Base-by-base conservation (phyloP, 1,140 invertebrate species). In the Drosophila ironensis region DNA sequence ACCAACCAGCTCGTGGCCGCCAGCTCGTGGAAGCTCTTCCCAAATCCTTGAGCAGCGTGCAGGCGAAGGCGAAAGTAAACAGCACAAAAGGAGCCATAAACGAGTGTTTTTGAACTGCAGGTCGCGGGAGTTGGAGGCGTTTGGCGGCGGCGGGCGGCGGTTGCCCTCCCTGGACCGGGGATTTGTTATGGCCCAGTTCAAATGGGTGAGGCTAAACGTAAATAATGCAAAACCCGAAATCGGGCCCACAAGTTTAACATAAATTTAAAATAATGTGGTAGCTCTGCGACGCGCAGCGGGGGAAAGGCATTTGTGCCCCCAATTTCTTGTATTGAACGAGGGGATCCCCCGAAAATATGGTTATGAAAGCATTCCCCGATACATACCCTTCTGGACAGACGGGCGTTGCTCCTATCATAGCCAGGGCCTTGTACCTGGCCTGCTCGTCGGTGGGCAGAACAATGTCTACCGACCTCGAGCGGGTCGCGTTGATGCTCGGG, bases 391-490 rank as follows among this genome's bases (percentile, higher is more conserved):
- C 87, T 20, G 51, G 61, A 24, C 80, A 87, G 19, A 64, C 68
- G 9, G 69, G 33, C 14, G 57, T 46, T 28, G 61, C 35, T 42
- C 71, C 90, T 2, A 92, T 92, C 86, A 93, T 90, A 25, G 93
- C 92, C 44, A 96, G 91, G 4, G 96, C 95, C 54, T 96, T 96
- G 88, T 97, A 97, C 45, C 95, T 91, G 2, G 94, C 94, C 78
- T 96, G 95, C 72, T 95, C 94, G 40, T 96, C 95, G 0, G 96
- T 97, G 0, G 97, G 96, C 50, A 98, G 91, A 8, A 96, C 96
- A 57, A 98, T 97, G 89, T 98, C 96, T 33, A 98, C 96, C 20
- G 96, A 97, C 51, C 96, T 93, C 3, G 96, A 97, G n/a, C 97
- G 92, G 2, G 94, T 92, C 4, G 93, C 92, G 51, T 91, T 93